Evolutionary conservation across 2,113 vertebrate species (phyloP).

Genomic region (Taxidea taxus): DNA sequence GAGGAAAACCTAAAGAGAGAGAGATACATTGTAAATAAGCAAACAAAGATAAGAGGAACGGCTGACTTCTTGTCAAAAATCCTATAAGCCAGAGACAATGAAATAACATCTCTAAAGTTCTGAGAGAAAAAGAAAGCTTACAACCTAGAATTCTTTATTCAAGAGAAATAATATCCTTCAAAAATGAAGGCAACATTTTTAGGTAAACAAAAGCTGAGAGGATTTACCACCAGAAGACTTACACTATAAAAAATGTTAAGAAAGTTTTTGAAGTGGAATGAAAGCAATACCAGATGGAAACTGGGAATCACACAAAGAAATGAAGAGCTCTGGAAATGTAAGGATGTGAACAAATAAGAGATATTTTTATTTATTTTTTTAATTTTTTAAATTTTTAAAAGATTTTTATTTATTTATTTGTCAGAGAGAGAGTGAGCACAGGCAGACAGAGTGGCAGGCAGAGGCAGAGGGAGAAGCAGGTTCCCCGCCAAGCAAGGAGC

Average conservation of each 20-base stretch:
- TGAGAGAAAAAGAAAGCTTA: background rate
- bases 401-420: too few species aligned
- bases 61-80: background rate
- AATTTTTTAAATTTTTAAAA: too few species aligned
- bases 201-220: constrained; percentile 23
- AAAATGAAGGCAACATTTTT: constrained; percentile 21
- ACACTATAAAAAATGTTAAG: background rate
- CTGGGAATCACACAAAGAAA: constrained; percentile 4
- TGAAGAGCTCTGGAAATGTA: background rate
- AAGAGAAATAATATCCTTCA: background rate
- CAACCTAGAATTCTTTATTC: background rate
- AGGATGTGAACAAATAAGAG: background rate
- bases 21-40: background rate
- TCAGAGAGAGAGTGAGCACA: too few species aligned
- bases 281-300: constrained; percentile 37
- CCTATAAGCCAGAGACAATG: background rate
- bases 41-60: background rate
- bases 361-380: too few species aligned
- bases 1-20: background rate
- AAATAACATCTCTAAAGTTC: background rate
- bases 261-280: constrained; percentile 17
- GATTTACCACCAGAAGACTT: background rate
- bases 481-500: too few species aligned
- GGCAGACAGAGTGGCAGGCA: too few species aligned
- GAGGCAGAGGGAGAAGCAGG: too few species aligned